A percentile compares a stretch with the other conserved stretches of the same genome.
Evolutionary conservation across 2,888 invertebrate genomes (phyloP).

Genomic region (Lepidonotus clava): DNA sequence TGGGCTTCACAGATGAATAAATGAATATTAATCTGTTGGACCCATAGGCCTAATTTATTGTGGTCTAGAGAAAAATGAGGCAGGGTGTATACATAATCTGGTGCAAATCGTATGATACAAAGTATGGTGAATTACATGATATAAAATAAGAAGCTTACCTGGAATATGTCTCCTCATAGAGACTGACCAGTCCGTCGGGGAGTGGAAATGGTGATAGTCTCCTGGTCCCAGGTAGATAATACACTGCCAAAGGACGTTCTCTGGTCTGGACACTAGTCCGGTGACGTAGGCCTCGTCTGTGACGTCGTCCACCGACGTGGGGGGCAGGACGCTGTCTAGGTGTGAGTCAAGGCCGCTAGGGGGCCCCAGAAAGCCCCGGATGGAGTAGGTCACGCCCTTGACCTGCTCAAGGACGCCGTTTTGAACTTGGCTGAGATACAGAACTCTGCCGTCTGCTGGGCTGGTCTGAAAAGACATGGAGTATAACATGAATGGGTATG

Average conservation of each 20-base stretch:
- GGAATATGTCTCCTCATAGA: constrained; percentile 93
- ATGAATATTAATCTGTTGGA: too few species aligned
- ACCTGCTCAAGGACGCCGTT: constrained; percentile 95
- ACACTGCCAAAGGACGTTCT: constrained; percentile 89
- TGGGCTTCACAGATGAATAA: too few species aligned
- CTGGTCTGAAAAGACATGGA: constrained; percentile 73
- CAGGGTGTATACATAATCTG: too few species aligned
- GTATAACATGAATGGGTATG: too few species aligned
- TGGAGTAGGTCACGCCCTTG: constrained; percentile 95
- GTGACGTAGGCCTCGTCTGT: constrained; percentile 64
- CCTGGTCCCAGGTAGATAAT: constrained; percentile 98
- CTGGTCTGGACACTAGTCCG: constrained; percentile 67
- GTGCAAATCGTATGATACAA: too few species aligned
- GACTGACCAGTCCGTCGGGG: constrained; percentile 93
- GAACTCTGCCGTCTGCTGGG: constrained; percentile 95
- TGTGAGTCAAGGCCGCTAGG: not conserved
- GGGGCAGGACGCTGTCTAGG: not conserved
- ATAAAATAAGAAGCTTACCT: constrained; percentile 84
- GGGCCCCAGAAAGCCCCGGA: constrained; percentile 91
- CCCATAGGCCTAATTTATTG: too few species aligned
- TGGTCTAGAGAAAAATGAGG: too few species aligned
- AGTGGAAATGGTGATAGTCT: constrained; percentile 98
- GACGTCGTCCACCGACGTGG: constrained; percentile 79
- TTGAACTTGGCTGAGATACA: constrained; percentile 92
- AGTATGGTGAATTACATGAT: too few species aligned